Conservation (phyloP, 2,888 invertebrate species). For the Trissolcus brochymenae region DNA sequence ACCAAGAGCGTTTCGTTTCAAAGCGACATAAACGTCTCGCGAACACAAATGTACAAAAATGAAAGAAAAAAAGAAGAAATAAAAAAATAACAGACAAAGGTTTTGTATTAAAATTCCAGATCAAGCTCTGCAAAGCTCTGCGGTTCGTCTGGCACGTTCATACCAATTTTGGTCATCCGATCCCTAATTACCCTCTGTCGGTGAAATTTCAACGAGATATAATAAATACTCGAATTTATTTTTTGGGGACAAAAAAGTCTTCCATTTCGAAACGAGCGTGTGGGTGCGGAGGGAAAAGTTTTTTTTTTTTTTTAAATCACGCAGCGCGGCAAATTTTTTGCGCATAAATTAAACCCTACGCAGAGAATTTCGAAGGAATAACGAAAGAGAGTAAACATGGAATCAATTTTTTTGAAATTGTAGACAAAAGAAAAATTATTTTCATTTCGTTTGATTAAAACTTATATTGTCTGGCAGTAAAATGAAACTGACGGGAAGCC, state of each 20-base stretch:
- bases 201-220: not conserved
- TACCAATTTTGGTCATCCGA: constrained; percentile 12
- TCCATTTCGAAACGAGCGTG: not conserved
- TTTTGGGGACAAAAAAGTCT: not conserved
- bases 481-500: constrained; percentile 14
- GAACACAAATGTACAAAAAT: constrained; percentile 15
- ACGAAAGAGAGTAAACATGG: too few species aligned
- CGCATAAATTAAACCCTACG: constrained; percentile 19
- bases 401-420: not conserved
- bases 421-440: too few species aligned
- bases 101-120: too few species aligned
- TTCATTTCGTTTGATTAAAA: constrained; percentile 4
- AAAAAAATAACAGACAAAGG: too few species aligned
- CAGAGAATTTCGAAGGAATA: not conserved
- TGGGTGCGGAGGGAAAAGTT: not conserved
- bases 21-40: constrained; percentile 31
- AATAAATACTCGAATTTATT: not conserved
- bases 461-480: constrained; percentile 28
- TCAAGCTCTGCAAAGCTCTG: too few species aligned
- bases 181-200: not conserved
- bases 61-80: constrained; percentile 3
- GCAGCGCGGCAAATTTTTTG: not conserved
- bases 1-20: constrained; percentile 28
- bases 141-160: constrained; percentile 1
- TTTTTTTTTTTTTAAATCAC: not conserved